Conservation (phyloP, 2,797 vertebrate genomes). For the Hoplostethus mediterraneus region DNA sequence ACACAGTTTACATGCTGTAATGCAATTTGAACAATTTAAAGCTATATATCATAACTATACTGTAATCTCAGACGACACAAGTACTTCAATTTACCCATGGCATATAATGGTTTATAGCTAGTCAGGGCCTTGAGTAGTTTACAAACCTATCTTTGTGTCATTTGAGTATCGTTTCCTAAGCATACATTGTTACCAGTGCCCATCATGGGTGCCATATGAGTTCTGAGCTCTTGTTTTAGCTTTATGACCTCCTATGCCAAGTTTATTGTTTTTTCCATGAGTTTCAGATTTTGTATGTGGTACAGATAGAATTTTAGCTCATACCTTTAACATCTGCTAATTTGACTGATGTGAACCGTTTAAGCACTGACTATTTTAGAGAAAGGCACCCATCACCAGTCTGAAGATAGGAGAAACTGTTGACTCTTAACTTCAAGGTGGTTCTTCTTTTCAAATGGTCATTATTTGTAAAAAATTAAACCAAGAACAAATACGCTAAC, state of each 20-base stretch:
- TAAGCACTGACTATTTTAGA: conserved; percentile 67
- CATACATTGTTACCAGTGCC: conserved; percentile 52
- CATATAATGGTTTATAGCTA: conserved; percentile 41
- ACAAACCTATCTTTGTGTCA: conserved; percentile 52
- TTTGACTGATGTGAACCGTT: conserved; percentile 61
- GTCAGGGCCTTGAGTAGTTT: conserved; percentile 30
- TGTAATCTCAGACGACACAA: conserved; percentile 54
- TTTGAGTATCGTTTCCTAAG: conserved; percentile 56
- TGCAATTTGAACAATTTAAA: conserved; percentile 64
- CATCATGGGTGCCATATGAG: conserved; percentile 73
- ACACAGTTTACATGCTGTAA: conserved; percentile 59
- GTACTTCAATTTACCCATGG: conserved; percentile 39
- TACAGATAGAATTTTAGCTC: conserved; percentile 63
- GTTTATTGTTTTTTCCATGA: conserved; percentile 49
- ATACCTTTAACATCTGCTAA: conserved; percentile 45
- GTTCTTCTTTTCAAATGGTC: conserved; percentile 30
- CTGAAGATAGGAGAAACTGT: conserved; percentile 42
- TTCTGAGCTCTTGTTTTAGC: conserved; percentile 63
- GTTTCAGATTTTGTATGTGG: conserved; percentile 60
- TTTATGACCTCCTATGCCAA: conserved; percentile 75
- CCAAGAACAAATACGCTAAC: conserved; percentile 77
- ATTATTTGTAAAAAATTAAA: conserved; percentile 56
- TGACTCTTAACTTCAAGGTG: conserved; percentile 34
- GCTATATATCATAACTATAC: conserved; percentile 46
- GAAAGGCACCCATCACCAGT: conserved; percentile 23